Conservation (phyloP, 1,140 invertebrate species). For the Drosophila mauritiana region DNA sequence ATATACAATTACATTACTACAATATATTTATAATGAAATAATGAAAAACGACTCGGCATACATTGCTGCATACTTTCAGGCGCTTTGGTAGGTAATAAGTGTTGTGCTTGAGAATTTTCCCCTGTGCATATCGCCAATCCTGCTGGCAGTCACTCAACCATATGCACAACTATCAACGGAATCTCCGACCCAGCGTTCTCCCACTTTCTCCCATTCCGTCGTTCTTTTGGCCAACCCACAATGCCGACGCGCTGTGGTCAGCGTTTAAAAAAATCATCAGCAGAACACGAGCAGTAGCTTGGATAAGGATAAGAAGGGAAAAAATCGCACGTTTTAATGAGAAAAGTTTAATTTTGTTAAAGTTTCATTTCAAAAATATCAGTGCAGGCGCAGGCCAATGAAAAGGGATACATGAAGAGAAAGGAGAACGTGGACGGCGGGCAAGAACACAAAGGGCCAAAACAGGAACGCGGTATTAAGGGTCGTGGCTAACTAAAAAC, state of each 20-base stretch:
- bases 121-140: slow-evolving; percentile 10
- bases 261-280: slow-evolving; percentile 58
- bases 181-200: slow-evolving; percentile 46
- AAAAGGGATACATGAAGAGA: slow-evolving; percentile 1
- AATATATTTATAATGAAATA: no score
- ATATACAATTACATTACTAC: background rate
- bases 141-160: slow-evolving; percentile 54
- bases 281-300: slow-evolving; percentile 27
- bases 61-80: background rate
- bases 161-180: slow-evolving; percentile 69
- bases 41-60: no score
- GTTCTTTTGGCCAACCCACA: slow-evolving; percentile 36
- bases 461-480: slow-evolving; percentile 31
- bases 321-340: slow-evolving; percentile 84
- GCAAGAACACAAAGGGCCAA: slow-evolving; percentile 10
- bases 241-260: slow-evolving; percentile 74
- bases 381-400: slow-evolving; percentile 48
- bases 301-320: slow-evolving; percentile 32
- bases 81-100: background rate
- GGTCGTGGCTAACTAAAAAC: slow-evolving; percentile 62
- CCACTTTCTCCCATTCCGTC: slow-evolving; percentile 1
- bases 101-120: background rate
- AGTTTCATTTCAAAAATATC: slow-evolving; percentile 84
- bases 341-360: slow-evolving; percentile 85
- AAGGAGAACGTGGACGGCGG: background rate